Base-by-base conservation (phyloP, 2,113 vertebrate genomes). In the Sarotherodon lohbergeri region DNA sequence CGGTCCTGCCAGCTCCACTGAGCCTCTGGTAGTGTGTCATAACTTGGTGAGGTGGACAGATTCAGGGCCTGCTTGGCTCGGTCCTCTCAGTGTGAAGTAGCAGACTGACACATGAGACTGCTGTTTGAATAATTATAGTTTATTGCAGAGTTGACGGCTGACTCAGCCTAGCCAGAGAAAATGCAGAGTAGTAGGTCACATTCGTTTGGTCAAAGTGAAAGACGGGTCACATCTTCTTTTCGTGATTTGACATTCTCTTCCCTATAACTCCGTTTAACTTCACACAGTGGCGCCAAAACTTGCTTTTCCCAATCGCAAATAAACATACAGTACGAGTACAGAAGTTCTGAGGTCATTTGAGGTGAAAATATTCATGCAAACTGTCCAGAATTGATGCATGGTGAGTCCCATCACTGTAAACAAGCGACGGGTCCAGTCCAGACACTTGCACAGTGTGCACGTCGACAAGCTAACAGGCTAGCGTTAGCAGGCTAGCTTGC, bases 381-480 rank as follows among this genome's bases (percentile, higher is more conserved):
- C 34, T 14, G 14, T 7, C 14, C 17, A 5, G 14, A 46, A 4
- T 9, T 3, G 54, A 16, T 14, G 66, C 85, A 80, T 1, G 22
- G 1, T 9, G 48, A 78, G 73, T 54, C 80, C 8, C 29, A 8
- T 80, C 50, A 57, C 9, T 89, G 83, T 88, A 83, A 92, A 92
- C 92, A 91, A 89, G 82, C 29, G n/a, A 50, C 63, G 46, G 56
- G 24, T 87, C 12, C 50, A 83, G 50, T 87, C 10, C 55, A 83
- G 50, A 84, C 71, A 81, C 5, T 66, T 82, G 82, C 57, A 85
- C 82, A 54, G 59, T 79, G 56, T 82, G 84, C 76, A 87, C 82
- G 57, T 92, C 84, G 83, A 89, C 90, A 85, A 50, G 93, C 91
- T 89, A 92, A 12, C 85, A 43, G 41, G 89, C 93, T 92, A 92